Evolutionary conservation across 2,888 invertebrate species (phyloP).

Genomic region (Lumbricus terrestris): DNA sequence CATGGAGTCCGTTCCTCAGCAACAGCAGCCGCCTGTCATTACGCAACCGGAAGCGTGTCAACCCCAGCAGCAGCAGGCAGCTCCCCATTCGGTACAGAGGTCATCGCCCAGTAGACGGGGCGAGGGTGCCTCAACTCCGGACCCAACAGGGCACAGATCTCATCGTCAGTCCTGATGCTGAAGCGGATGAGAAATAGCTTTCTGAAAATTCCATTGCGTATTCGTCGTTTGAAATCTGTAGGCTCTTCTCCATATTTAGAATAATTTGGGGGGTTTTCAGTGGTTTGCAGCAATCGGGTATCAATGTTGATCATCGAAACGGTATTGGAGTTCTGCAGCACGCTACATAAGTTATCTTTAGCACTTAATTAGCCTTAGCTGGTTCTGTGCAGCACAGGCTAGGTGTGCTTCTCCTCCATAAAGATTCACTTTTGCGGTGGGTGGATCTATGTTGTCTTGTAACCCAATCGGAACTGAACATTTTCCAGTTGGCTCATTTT

Average conservation of each 20-base stretch:
- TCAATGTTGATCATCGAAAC: neutral
- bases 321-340: neutral
- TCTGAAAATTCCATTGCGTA: neutral
- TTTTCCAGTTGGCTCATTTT: neutral
- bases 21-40: neutral
- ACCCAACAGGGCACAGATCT: neutral
- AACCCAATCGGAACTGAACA: neutral
- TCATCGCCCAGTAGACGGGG: neutral
- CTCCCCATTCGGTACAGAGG: neutral
- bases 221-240: neutral
- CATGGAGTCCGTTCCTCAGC: slow-evolving; percentile 8
- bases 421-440: neutral
- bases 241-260: neutral
- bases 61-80: neutral
- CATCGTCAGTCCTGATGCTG: neutral
- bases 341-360: no score
- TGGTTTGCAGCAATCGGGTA: neutral
- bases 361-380: no score
- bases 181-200: neutral
- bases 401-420: neutral
- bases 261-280: neutral
- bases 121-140: neutral
- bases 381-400: neutral
- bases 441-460: neutral
- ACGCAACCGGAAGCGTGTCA: neutral